phyloP scores from a whole-genome alignment of 2,888 invertebrate genomes.

The Tubulanus polymorphus region DNA sequence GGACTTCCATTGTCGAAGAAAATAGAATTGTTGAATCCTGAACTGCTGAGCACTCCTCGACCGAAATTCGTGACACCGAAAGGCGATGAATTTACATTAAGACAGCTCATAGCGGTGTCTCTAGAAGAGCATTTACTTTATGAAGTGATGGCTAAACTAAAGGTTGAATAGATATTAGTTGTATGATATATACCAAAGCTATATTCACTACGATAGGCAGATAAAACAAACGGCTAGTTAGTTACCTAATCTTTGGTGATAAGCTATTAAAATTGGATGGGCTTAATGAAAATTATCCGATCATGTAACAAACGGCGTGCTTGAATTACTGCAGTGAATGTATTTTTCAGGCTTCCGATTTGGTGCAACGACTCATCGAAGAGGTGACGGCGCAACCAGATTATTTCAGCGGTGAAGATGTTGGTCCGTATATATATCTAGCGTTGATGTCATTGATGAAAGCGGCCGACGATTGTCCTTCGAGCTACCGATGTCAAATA shows the following conservation, averaged over 20 bases:
- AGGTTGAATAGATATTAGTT: no score
- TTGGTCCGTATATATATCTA: background rate
- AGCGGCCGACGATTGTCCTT: background rate
- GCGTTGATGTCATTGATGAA: background rate
- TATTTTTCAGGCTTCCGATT: background rate
- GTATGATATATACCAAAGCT: no score
- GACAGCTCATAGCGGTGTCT: slow-evolving; percentile 8
- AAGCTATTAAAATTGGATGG: no score
- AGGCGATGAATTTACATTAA: slow-evolving; percentile 7
- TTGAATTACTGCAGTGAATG: no score
- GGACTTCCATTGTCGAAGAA: background rate
- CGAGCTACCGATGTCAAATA: background rate
- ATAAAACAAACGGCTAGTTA: no score
- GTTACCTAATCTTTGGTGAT: no score
- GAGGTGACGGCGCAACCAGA: background rate
- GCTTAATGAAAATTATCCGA: no score
- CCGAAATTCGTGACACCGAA: slow-evolving; percentile 5
- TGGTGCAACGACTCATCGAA: background rate
- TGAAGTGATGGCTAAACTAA: slow-evolving; percentile 4
- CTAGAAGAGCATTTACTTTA: slow-evolving; percentile 10
- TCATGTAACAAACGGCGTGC: no score
- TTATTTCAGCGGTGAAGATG: background rate
- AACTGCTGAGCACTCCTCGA: background rate
- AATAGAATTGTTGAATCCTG: background rate
- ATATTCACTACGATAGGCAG: no score